Conservation (phyloP, 2,888 invertebrate genomes). For the Muschampia plurimacula region DNA sequence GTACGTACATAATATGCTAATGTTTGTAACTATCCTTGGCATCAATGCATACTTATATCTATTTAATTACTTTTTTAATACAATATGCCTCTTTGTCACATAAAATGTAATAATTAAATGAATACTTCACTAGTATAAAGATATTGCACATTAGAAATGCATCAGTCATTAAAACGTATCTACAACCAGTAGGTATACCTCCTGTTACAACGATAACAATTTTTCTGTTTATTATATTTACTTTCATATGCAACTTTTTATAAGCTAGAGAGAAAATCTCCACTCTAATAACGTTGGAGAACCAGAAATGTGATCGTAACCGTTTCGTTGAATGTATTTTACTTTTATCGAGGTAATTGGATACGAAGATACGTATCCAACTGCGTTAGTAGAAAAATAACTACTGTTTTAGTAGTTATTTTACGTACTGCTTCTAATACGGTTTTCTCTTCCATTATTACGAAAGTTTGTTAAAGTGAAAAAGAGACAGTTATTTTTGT, state of each 20-base stretch:
- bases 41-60: too few relatives aligned
- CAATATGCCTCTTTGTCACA: too few relatives aligned
- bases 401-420: conserved; percentile 8
- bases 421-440: not conserved
- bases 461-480: not conserved
- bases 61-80: too few relatives aligned
- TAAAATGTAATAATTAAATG: too few relatives aligned
- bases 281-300: not conserved
- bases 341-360: conserved; percentile 24
- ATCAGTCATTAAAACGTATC: too few relatives aligned
- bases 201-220: not conserved
- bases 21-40: too few relatives aligned
- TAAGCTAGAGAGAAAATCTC: conserved; percentile 5
- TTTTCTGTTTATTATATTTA: not conserved
- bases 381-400: conserved; percentile 12
- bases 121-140: too few relatives aligned
- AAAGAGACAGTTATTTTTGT: too few relatives aligned
- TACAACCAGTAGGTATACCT: too few relatives aligned
- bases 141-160: too few relatives aligned
- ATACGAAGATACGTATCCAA: not conserved
- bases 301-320: conserved; percentile 6
- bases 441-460: not conserved
- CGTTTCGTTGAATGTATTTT: conserved; percentile 17
- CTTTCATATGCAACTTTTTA: not conserved
- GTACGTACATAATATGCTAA: too few relatives aligned